Evolutionary conservation across 2,113 vertebrate genomes (phyloP).

Genomic region (Myotis brandtii): DNA sequence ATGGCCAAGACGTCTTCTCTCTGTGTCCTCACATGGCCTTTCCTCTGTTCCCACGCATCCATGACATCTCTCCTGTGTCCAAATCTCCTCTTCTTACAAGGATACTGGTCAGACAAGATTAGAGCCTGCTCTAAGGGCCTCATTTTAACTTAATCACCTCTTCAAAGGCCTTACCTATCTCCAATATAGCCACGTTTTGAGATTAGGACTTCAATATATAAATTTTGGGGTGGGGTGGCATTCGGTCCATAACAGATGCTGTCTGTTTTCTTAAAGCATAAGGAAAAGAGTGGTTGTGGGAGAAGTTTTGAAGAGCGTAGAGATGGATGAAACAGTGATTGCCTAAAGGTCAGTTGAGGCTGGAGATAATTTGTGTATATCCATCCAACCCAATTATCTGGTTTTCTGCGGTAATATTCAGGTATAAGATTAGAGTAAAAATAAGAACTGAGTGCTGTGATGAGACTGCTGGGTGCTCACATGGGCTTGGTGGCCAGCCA

Average conservation of each 20-base stretch:
- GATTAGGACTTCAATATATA: background rate
- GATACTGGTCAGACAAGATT: background rate
- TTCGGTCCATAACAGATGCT: background rate
- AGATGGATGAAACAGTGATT: background rate
- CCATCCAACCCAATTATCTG: background rate
- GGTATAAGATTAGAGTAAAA: background rate
- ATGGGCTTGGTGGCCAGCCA: background rate
- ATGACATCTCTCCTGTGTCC: background rate
- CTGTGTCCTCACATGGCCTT: slow-evolving; percentile 46
- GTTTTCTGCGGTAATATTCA: background rate
- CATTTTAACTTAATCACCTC: slow-evolving; percentile 26
- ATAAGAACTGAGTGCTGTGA: background rate
- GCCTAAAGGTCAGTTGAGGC: background rate
- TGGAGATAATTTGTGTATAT: background rate
- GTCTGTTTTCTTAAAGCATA: background rate
- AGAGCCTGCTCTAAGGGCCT: background rate
- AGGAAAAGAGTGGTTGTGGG: background rate
- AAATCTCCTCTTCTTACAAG: slow-evolving; percentile 25
- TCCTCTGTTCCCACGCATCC: background rate
- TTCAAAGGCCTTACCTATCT: slow-evolving; percentile 43
- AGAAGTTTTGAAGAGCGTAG: background rate
- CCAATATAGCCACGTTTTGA: background rate
- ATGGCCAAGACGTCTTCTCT: background rate
- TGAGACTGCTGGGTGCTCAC: background rate
- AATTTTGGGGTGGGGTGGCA: background rate